phyloP scores from a whole-genome alignment of 1,140 invertebrate genomes.

The Procambarus virginalis region DNA sequence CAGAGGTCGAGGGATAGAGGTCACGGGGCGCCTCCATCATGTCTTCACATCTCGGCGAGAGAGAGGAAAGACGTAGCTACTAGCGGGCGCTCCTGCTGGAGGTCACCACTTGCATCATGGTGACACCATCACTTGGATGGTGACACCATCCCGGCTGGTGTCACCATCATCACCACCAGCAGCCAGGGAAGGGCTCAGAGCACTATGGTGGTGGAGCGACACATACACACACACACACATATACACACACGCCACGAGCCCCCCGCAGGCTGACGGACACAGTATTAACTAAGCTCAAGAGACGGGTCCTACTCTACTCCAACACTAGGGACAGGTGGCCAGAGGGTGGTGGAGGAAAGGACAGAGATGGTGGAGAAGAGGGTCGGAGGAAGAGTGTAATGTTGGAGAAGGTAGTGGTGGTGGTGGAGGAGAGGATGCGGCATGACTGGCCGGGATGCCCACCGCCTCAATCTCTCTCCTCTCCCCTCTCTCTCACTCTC shows the following conservation, averaged over 20 bases:
- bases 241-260: slow-evolving; percentile 30
- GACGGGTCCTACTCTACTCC: slow-evolving; percentile 17
- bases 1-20: slow-evolving; percentile 33
- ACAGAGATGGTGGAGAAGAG: slow-evolving; percentile 5
- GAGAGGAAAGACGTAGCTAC: background rate
- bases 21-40: slow-evolving; percentile 22
- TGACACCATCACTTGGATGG: slow-evolving; percentile 21
- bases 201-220: slow-evolving; percentile 9
- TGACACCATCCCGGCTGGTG: slow-evolving; percentile 1
- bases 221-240: slow-evolving; percentile 27
- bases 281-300: background rate
- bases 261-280: slow-evolving; percentile 14
- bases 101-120: slow-evolving; percentile 8
- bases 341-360: slow-evolving; percentile 2
- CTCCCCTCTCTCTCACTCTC: slow-evolving; percentile 18
- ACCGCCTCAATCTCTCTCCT: slow-evolving; percentile 32
- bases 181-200: slow-evolving; percentile 7
- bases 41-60: background rate
- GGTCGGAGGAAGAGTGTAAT: slow-evolving; percentile 29
- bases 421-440: slow-evolving; percentile 36
- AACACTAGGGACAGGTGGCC: background rate
- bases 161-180: slow-evolving; percentile 26
- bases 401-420: slow-evolving; percentile 37
- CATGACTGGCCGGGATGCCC: slow-evolving; percentile 44
- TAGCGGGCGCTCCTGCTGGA: background rate